Evolutionary conservation across 2,888 invertebrate species (phyloP), one percentile per base, ranked within the genome.

Genomic region (Drosophila peninsularis): DNA sequence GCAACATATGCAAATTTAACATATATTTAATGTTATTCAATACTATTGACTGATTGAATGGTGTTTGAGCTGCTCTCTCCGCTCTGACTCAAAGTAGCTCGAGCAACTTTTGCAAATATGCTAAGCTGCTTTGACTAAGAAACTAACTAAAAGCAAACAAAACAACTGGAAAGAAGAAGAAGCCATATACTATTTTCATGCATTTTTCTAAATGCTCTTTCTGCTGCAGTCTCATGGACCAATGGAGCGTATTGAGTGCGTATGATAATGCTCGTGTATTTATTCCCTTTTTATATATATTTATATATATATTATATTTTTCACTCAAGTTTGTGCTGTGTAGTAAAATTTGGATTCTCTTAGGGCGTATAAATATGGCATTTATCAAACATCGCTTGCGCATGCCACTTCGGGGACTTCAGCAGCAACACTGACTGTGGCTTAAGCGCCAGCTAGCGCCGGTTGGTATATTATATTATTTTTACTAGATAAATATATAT

Each of bases 331-430:
- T 45, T n/a, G n/a, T n/a, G n/a, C 5, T 11, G 17, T 0, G 17
- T 45, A 30, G 27, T 45, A 27, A 30, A 30, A 11, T 45, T 5
- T n/a, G n/a, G 45, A 5, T 11, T 11, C 45, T 45, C 45, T 45
- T 10, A 45, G 45, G 45, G 5, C 45, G 1, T 11, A 30, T 45
- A 45, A 45, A 27, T 6, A 30, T 17, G 17, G 45, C 30, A 10
- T 11, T 45, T 27, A 45, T 45, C 45, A 45, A 27, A n/a, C 45
- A 45, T 30, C 11, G n/a, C 45, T 30, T 17, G 27, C 45, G n/a
- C 10, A 27, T n/a, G 27, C 6, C 27, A 6, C 45, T 45, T 30
- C 5, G 27, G 45, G 45, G n/a, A 45, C 11, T 30, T 1, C n/a
- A 27, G 10, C 30, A 17, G 27, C 27, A 17, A 17, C 45, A 17